Evolutionary conservation across 2,888 invertebrate species (phyloP).

Genomic region (Yponomeuta cagnagella): DNA sequence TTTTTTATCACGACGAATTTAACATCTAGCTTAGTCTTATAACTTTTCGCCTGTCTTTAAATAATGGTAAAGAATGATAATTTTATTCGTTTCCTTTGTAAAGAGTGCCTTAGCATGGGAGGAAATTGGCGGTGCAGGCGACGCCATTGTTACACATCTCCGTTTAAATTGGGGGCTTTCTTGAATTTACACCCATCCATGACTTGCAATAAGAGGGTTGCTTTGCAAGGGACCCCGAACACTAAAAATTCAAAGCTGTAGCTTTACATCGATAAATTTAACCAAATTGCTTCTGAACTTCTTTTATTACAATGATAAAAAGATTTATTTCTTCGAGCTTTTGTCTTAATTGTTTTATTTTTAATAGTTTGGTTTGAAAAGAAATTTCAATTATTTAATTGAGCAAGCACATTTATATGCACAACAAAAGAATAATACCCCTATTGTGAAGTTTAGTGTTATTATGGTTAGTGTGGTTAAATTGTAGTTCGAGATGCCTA

Average conservation of each 20-base stretch:
- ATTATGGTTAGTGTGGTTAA: slow-evolving; percentile 32
- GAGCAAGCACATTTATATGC: slow-evolving; percentile 8
- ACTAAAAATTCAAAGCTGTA: slow-evolving; percentile 29
- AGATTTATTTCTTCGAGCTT: slow-evolving; percentile 1
- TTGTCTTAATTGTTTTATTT: slow-evolving; percentile 3
- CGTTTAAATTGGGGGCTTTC: slow-evolving; percentile 73
- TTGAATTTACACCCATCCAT: slow-evolving; percentile 73
- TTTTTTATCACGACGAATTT: not conserved
- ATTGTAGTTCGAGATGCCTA: slow-evolving; percentile 36
- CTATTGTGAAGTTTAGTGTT: slow-evolving; percentile 29
- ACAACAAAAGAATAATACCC: slow-evolving; percentile 28
- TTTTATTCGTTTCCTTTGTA: slow-evolving; percentile 66
- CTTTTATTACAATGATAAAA: slow-evolving; percentile 23
- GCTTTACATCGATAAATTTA: slow-evolving; percentile 46
- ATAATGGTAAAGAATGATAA: slow-evolving; percentile 55
- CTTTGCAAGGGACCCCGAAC: slow-evolving; percentile 38
- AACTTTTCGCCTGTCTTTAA: slow-evolving; percentile 26
- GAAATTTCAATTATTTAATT: slow-evolving; percentile 4
- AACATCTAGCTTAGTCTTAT: not conserved
- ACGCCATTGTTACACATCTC: slow-evolving; percentile 70
- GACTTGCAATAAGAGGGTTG: slow-evolving; percentile 61
- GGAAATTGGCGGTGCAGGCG: slow-evolving; percentile 67
- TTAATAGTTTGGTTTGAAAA: slow-evolving; percentile 5
- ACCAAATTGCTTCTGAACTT: slow-evolving; percentile 34
- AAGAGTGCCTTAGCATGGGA: slow-evolving; percentile 55